Evolutionary conservation across 2,888 invertebrate species (phyloP).

Genomic region (Autographa pulchrina): DNA sequence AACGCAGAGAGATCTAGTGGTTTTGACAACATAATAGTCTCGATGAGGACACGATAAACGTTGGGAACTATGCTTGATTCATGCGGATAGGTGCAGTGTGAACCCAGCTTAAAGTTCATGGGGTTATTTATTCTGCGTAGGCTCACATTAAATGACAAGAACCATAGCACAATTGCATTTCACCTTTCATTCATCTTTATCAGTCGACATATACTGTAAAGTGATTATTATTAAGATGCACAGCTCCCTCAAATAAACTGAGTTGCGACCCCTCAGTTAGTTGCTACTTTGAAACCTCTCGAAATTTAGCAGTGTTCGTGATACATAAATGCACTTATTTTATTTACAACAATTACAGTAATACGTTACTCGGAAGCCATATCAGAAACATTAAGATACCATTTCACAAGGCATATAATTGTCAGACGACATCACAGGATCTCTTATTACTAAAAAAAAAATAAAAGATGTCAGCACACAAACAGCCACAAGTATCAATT

Average conservation of each 20-base stretch:
- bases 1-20: conserved; percentile 1
- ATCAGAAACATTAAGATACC: not conserved
- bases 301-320: not conserved
- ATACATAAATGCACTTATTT: not conserved
- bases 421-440: not conserved
- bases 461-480: not conserved
- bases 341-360: not conserved
- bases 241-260: not conserved
- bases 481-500: conserved; percentile 11
- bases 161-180: no score
- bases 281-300: not conserved
- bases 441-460: not conserved
- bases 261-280: not conserved
- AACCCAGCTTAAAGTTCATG: conserved; percentile 24
- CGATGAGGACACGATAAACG: conserved; percentile 27
- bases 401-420: not conserved
- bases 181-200: not conserved
- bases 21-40: conserved; percentile 31
- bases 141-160: not conserved
- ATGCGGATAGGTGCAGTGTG: conserved; percentile 13
- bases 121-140: not conserved
- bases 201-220: no score
- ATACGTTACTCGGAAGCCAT: not conserved
- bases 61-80: conserved; percentile 8
- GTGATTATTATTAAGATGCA: no score